Percentiles rank a stretch among this genome's conserved stretches.
Conservation (phyloP, 2,797 vertebrate species). For the Glyptemys insculpta region DNA sequence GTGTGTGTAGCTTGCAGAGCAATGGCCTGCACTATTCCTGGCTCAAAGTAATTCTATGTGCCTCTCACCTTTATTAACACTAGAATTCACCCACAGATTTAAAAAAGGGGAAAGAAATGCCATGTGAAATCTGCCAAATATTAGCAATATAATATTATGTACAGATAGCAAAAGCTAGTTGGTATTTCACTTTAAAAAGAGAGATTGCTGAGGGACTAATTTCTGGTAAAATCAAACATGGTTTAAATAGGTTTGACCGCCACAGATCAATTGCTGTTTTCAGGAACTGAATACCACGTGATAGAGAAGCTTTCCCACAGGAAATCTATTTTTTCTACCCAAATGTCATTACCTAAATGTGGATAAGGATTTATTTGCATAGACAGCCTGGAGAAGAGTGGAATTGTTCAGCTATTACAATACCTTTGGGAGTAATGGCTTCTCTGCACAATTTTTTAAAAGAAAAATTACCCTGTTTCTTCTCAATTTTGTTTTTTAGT, state of each 20-base stretch:
- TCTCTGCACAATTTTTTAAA: slow-evolving; percentile 52
- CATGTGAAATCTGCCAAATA: neutral
- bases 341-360: slow-evolving; percentile 69
- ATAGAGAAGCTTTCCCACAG: slow-evolving; percentile 49
- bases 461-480: slow-evolving; percentile 7
- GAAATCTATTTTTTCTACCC: slow-evolving; percentile 62
- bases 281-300: slow-evolving; percentile 56
- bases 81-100: slow-evolving; percentile 9
- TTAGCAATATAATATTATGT: neutral
- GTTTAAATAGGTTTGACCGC: slow-evolving; percentile 58
- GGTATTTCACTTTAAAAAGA: slow-evolving; percentile 45
- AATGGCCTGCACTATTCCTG: neutral
- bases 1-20: neutral
- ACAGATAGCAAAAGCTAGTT: slow-evolving; percentile 1
- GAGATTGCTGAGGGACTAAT: slow-evolving; percentile 25
- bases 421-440: slow-evolving; percentile 49
- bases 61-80: slow-evolving; percentile 22
- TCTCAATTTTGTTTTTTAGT: slow-evolving; percentile 2
- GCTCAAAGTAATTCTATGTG: neutral
- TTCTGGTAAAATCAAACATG: slow-evolving; percentile 66
- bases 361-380: slow-evolving; percentile 68
- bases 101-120: slow-evolving; percentile 30
- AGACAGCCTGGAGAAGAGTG: slow-evolving; percentile 49
- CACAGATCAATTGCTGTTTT: slow-evolving; percentile 58
- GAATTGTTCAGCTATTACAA: slow-evolving; percentile 58